These are phyloP conservation scores for Hemichromis elongatus DNA, from an alignment of 2,113 vertebrate species.

Conservation along the genomic window DNA sequence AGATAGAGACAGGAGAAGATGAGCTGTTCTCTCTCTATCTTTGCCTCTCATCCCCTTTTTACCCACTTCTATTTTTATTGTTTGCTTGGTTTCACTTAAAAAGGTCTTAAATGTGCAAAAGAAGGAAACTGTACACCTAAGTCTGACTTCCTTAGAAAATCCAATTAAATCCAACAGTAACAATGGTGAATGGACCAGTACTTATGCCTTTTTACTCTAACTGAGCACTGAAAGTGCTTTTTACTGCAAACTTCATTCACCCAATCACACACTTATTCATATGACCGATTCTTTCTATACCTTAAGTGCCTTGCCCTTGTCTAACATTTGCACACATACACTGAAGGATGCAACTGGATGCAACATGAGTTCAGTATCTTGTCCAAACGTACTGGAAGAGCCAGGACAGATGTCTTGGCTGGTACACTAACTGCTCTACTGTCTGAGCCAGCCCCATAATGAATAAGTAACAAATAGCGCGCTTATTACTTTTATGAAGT, in stretches of 20 bases:
- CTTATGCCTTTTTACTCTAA: not conserved
- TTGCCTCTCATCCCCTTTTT: not conserved
- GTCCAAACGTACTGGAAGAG: not conserved
- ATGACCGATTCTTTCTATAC: not conserved
- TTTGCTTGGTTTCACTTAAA: not conserved
- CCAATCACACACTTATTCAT: not conserved
- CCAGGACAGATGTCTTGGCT: not conserved
- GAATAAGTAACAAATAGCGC: not conserved
- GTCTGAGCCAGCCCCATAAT: not conserved
- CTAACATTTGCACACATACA: not conserved
- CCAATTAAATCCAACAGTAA: not conserved
- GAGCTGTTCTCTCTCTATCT: not conserved
- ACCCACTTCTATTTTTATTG: not conserved
- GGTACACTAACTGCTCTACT: too few relatives aligned
- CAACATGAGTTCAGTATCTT: not conserved
- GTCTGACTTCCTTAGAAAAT: not conserved
- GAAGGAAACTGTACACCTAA: not conserved
- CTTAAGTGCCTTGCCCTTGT: not conserved
- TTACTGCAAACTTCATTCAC: not conserved
- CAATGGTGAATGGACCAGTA: not conserved
- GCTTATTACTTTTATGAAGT: not conserved
- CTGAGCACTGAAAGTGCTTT: not conserved
- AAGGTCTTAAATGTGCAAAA: not conserved
- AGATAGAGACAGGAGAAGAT: conserved; percentile 17
- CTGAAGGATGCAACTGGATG: not conserved